These are phyloP conservation scores for Callopanchax toddi DNA, from an alignment of 2,113 vertebrate genomes.

Conservation along the genomic window DNA sequence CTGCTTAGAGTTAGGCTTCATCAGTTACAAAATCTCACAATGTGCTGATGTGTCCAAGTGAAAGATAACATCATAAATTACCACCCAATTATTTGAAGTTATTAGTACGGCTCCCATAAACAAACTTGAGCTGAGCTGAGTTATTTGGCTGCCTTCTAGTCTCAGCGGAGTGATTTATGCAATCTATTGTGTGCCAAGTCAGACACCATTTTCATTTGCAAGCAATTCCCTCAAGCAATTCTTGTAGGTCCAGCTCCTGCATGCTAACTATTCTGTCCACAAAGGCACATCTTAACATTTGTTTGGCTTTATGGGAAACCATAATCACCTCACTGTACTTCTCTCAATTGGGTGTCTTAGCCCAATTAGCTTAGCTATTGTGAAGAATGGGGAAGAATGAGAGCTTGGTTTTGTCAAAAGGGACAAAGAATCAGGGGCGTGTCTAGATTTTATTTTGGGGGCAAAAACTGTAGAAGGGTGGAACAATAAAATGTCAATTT, in stretches of 20 bases:
- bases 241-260: not conserved
- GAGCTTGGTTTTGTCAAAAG: not conserved
- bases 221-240: conserved; percentile 6
- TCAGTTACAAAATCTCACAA: not conserved
- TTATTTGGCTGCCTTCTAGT: conserved; percentile 2
- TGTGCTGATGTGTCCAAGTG: conserved; percentile 22
- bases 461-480: no score
- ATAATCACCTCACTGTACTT: not conserved
- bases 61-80: conserved; percentile 45
- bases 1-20: conserved; percentile 4
- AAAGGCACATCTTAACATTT: not conserved
- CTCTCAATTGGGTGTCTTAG: not conserved
- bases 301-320: not conserved
- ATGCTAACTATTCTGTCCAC: not conserved
- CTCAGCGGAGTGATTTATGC: not conserved
- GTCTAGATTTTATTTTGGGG: no score
- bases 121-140: conserved; percentile 2
- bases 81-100: conserved; percentile 33
- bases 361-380: not conserved
- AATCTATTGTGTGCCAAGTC: conserved; percentile 1
- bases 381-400: not conserved
- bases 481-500: no score
- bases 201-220: conserved; percentile 1
- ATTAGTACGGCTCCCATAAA: conserved; percentile 30
- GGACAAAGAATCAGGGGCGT: not conserved